Base-by-base conservation (phyloP, 92 coral and sea anemone genomes). In the Meandrina meandrites region DNA sequence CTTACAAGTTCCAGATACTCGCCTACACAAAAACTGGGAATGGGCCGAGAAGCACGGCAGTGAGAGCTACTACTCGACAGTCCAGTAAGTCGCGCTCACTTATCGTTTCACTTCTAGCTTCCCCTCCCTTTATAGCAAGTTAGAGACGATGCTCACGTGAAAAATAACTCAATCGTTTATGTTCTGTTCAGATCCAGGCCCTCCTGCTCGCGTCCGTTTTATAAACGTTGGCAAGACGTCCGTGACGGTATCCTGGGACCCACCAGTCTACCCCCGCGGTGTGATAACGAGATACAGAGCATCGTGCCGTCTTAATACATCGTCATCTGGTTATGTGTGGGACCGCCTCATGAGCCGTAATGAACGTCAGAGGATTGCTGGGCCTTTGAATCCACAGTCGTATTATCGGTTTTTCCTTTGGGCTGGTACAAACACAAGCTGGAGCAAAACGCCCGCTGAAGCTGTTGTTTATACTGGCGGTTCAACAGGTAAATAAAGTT, bases 201-300 rank as follows among this genome's bases (percentile, higher is more conserved):
- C 99, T 51, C 99, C 99, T 22, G 89, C 96, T 57, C 94, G 92
- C 51, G 93, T 97, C 66, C 97, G 99, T 34, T 97, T 97, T 87
- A 93, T 95, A 19, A 82, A 86, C 67, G 91, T 97, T 87, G 88
- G 86, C 22, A 56, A 80, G 34, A 67, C 85, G 22, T 81, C 83
- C 35, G 91, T 95, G 75, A 93, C 89, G 58, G 75, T 97, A 80
- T 82, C 85, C 74, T 97, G 99, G 99, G 96, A 92, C 82, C 93
- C 91, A 69, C 98, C 99, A 6, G 95, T 89, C 28, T 90, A 92
- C 81, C 94, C 94, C 62, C 97, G 91, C 78, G 99, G 99, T 19
- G 91, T 92, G 56, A 92, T 97, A 1, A 93, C 97, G 12, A 94
- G 93, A 30, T 97, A 97, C 82, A 87, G 88, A 76, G 96, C 90